A percentile compares a stretch with the other conserved stretches of the same genome.
Evolutionary conservation across 2,888 invertebrate genomes (phyloP).

Genomic region (Hololepta plana): DNA sequence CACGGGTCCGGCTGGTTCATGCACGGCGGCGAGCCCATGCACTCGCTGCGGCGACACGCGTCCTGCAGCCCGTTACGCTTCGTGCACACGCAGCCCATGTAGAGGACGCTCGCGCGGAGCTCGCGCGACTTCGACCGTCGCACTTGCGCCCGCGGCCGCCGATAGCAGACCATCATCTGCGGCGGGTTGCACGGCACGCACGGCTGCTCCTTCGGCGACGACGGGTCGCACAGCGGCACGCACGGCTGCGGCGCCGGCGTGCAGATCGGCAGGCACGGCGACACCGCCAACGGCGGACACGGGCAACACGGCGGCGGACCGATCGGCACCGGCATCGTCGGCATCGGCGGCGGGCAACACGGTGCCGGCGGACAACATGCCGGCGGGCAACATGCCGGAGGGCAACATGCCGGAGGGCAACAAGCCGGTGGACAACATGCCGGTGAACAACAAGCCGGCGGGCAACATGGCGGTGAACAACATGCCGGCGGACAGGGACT

Average conservation of each 20-base stretch:
- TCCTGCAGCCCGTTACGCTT: constrained; percentile 40
- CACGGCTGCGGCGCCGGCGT: constrained; percentile 30
- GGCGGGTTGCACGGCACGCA: constrained; percentile 37
- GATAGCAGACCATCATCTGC: constrained; percentile 36
- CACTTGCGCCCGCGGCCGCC: constrained; percentile 13
- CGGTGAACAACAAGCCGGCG: constrained; percentile 13
- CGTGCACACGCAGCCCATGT: constrained; percentile 37
- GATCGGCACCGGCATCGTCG: constrained; percentile 24
- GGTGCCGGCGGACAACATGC: constrained; percentile 9
- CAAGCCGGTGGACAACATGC: constrained; percentile 9
- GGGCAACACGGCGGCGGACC: constrained; percentile 21
- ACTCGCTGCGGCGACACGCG: constrained; percentile 34
- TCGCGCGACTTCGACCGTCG: constrained; percentile 28
- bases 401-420: constrained; percentile 8
- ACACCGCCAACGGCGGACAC: constrained; percentile 27
- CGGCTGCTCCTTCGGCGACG: constrained; percentile 33
- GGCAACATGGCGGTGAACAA: constrained; percentile 28
- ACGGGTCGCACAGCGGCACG: constrained; percentile 29
- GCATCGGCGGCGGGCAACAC: constrained; percentile 28
- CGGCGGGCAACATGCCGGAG: constrained; percentile 8
- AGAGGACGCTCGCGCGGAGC: constrained; percentile 35
- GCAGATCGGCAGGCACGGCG: constrained; percentile 29
- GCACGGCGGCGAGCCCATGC: constrained; percentile 33
- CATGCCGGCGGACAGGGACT: constrained; percentile 29
- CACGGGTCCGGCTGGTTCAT: constrained; percentile 32